A percentile compares a stretch with the other conserved stretches of the same genome.
Evolutionary conservation across 2,797 vertebrate genomes (phyloP).

Genomic region (Pseudocheirus occidentalis): DNA sequence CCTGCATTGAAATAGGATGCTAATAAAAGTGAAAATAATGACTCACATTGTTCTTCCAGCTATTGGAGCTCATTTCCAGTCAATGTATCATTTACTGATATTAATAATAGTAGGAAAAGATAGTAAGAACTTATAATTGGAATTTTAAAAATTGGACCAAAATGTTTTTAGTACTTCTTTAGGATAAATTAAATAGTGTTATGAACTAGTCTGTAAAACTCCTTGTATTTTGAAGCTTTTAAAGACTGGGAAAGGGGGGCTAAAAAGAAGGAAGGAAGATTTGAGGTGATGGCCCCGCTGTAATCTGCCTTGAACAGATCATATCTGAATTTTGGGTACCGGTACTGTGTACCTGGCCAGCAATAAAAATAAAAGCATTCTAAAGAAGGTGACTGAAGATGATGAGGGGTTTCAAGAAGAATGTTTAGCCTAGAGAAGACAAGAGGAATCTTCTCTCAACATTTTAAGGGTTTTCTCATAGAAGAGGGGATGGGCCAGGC

Average conservation of each 20-base stretch:
- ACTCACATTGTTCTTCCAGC: neutral
- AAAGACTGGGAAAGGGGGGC: neutral
- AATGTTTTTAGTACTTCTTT: constrained; percentile 40
- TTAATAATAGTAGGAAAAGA: constrained; percentile 30
- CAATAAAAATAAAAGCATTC: neutral
- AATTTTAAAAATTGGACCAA: constrained; percentile 18
- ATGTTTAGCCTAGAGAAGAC: neutral
- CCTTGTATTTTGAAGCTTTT: constrained; percentile 12
- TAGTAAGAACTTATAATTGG: neutral
- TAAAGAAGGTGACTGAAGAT: neutral
- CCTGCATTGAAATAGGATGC: constrained; percentile 24
- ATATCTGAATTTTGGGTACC: neutral
- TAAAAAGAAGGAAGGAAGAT: neutral
- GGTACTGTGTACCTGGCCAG: neutral
- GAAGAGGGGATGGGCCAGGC: neutral
- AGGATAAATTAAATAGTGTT: constrained; percentile 25
- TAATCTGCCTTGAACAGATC: neutral
- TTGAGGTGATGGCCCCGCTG: neutral
- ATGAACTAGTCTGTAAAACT: neutral
- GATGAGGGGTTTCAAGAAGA: neutral
- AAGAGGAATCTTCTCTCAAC: neutral
- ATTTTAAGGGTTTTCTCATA: neutral
- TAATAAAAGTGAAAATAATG: constrained; percentile 49
- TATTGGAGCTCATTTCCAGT: neutral
- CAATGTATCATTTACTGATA: constrained; percentile 43